Conservation (phyloP, 2,888 invertebrate genomes). For the Phalera bucephala region DNA sequence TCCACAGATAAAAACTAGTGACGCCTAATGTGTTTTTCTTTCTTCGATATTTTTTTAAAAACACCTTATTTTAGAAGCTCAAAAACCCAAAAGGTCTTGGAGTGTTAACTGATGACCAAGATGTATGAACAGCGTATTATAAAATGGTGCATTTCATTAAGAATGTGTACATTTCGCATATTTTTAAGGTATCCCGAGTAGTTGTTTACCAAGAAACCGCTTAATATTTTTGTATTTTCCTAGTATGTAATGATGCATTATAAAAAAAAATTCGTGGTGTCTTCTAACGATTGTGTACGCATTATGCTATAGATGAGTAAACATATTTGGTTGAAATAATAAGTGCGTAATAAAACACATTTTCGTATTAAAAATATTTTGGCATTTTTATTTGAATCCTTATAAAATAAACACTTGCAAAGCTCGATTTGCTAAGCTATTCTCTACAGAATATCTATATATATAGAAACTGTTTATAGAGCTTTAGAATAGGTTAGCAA, state of each 20-base stretch:
- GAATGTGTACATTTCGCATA: slow-evolving; percentile 49
- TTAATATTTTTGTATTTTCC: slow-evolving; percentile 83
- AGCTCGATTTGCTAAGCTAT: too few species aligned
- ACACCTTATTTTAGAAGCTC: slow-evolving; percentile 28
- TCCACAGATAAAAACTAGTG: too few species aligned
- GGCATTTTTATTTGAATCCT: slow-evolving; percentile 38
- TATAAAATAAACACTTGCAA: too few species aligned
- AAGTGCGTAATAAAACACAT: slow-evolving; percentile 83
- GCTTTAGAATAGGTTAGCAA: too few species aligned
- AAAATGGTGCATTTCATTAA: slow-evolving; percentile 68
- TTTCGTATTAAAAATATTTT: slow-evolving; percentile 65
- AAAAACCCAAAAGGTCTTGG: slow-evolving; percentile 53
- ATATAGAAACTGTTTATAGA: too few species aligned
- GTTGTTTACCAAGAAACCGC: slow-evolving; percentile 71
- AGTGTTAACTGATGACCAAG: slow-evolving; percentile 68
- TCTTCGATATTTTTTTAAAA: background rate
- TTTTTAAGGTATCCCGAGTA: slow-evolving; percentile 57
- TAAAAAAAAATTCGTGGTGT: slow-evolving; percentile 63
- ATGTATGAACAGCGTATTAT: slow-evolving; percentile 48
- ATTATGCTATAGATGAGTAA: slow-evolving; percentile 79
- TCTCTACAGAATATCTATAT: too few species aligned
- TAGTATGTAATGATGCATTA: slow-evolving; percentile 73
- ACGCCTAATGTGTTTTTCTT: too few species aligned
- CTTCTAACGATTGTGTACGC: slow-evolving; percentile 77
- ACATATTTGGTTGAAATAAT: slow-evolving; percentile 82